Base-by-base conservation (phyloP, 2,888 invertebrate genomes). In the Myopa tessellatipennis region DNA sequence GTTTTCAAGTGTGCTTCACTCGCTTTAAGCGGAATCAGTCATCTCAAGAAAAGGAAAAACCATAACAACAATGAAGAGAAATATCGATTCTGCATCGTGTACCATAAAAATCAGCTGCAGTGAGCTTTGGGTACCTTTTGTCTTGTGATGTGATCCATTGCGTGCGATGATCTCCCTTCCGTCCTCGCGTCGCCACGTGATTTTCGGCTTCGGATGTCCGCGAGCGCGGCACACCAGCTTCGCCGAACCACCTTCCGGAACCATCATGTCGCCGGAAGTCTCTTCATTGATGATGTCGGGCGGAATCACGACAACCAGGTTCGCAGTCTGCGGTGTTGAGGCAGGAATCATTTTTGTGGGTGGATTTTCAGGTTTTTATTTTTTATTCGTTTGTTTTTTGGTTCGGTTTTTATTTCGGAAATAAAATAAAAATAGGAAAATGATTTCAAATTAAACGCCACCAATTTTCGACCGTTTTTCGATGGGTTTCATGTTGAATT, bases 261-360 rank as follows among this genome's bases (percentile, higher is more conserved):
- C 96, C 95, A 96, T 96, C 92, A 97, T 93, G 88, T 97, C 97
- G 16, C 96, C 96, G 73, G 96, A 95, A 12, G 96, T 96, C 88
- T 96, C 96, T 86, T 96, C 96, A 86, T 95, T 95, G 84, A 96
- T 91, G 83, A 96, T 96, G 87, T 96, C 96, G 74, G 96, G 96
- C 52, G 96, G 96, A 85, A 96, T 96, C 50, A 97, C 96, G 82
- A 97, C 97, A 90, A 97, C 96, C 86, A 97, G 90, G 88, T 92
- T 95, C 82, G 96, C 96, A 82, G 95, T 95, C 95, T 95, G 87
- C 38, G 81, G 69, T n/a, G 14, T 16, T 67, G 55, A n/a, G 67
- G 38, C 18, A 12, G 5, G 52, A 1, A 18, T 18, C 10, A 16
- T 50, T 50, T 50, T 68, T 73, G 55, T 36, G 61, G 63, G 5